Percentiles rank a stretch among this genome's conserved stretches.
Evolutionary conservation across 2,113 vertebrate species (phyloP).

Genomic region (Centropristis striata): DNA sequence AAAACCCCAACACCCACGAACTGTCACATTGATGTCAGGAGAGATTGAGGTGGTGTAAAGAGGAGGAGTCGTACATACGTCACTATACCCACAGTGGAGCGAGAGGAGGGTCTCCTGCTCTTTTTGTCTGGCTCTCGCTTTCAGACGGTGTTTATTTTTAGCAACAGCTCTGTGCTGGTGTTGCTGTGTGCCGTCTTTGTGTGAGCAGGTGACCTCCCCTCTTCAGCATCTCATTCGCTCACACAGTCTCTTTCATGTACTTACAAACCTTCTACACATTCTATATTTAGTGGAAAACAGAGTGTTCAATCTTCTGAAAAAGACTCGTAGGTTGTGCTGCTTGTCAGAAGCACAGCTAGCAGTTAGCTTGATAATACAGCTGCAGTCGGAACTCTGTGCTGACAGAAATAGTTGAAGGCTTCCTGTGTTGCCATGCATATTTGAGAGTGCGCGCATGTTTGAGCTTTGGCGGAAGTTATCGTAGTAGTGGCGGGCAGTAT

Average conservation of each 20-base stretch:
- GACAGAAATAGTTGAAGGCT: conserved; percentile 31
- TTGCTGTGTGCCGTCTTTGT: conserved; percentile 81
- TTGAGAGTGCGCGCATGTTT: conserved; percentile 48
- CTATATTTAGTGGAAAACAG: not conserved
- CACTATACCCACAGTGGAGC: conserved; percentile 52
- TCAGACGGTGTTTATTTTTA: conserved; percentile 84
- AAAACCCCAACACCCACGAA: conserved; percentile 40
- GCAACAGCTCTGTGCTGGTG: conserved; percentile 71
- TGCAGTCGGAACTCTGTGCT: not conserved
- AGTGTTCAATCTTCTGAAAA: not conserved
- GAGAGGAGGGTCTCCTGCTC: conserved; percentile 53
- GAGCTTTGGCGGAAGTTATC: conserved; percentile 61
- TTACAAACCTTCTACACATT: conserved; percentile 23
- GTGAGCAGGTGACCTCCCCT: conserved; percentile 67
- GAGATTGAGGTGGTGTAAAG: conserved; percentile 36
- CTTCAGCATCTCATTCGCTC: conserved; percentile 18
- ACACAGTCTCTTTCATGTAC: conserved; percentile 23
- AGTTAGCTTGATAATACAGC: not conserved
- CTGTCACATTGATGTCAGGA: conserved; percentile 33
- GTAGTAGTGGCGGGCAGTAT: conserved; percentile 69
- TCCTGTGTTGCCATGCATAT: conserved; percentile 51
- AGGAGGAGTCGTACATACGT: conserved; percentile 53
- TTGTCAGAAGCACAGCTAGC: not conserved
- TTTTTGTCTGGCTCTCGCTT: conserved; percentile 55
- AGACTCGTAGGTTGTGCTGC: not conserved